Conservation (phyloP, 64 coral and sea anemone species). For the Montipora efflorescens region DNA sequence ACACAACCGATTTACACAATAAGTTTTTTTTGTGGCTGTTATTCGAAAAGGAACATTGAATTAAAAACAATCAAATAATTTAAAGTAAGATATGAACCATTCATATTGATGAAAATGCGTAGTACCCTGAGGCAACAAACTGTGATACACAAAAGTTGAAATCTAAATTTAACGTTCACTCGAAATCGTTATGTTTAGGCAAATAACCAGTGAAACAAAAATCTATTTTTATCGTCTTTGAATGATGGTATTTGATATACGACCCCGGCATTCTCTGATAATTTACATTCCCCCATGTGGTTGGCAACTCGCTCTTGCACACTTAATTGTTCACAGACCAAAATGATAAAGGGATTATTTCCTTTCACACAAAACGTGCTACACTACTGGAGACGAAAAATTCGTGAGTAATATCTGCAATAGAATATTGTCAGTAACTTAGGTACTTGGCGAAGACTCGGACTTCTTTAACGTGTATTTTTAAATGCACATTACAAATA, state of each 20-base stretch:
- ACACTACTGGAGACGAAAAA: neutral
- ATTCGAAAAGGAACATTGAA: constrained; percentile 5
- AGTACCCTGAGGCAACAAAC: constrained; percentile 5
- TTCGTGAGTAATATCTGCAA: neutral
- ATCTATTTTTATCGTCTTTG: neutral
- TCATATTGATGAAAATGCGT: neutral
- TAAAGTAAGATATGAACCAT: neutral
- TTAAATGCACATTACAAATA: neutral
- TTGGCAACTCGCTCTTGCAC: neutral
- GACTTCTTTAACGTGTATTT: neutral
- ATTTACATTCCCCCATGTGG: constrained; percentile 1
- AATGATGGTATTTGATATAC: neutral
- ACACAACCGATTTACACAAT: neutral
- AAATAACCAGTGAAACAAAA: neutral
- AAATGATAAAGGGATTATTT: neutral
- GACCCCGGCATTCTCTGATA: too few species aligned
- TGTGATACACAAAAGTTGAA: constrained; percentile 4
- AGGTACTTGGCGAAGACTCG: constrained; percentile 17
- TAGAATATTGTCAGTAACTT: neutral
- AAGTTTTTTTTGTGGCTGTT: neutral
- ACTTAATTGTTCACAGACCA: neutral
- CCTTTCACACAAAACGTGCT: neutral
- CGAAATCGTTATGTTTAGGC: neutral
- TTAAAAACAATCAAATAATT: constrained; percentile 25
- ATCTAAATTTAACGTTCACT: constrained; percentile 30